Conservation (phyloP, 2,888 invertebrate genomes). For the Oithona nana region DNA sequence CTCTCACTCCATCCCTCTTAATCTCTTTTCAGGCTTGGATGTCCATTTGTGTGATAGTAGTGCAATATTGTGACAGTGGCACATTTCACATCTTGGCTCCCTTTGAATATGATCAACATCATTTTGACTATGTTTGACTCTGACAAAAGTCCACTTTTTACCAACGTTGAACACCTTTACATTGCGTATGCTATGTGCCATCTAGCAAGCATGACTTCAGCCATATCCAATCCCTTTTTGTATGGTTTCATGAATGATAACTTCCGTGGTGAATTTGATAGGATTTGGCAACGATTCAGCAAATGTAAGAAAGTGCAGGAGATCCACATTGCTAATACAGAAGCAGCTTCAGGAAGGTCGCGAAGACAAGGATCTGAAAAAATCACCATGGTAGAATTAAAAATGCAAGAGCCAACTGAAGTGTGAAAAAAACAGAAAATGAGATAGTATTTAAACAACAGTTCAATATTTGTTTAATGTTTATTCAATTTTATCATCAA, state of each 20-base stretch:
- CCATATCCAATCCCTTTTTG: background rate
- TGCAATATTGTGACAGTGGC: background rate
- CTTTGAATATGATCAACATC: background rate
- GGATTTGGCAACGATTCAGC: background rate
- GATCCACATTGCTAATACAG: too few relatives aligned
- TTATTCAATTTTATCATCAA: too few relatives aligned
- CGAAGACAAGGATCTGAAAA: too few relatives aligned
- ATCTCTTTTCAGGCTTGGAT: background rate
- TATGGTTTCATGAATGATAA: background rate
- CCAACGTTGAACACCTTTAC: background rate
- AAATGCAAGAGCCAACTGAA: too few relatives aligned
- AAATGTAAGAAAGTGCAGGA: too few relatives aligned
- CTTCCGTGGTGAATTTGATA: background rate
- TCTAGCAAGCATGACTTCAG: background rate
- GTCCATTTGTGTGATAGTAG: background rate
- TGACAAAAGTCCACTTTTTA: background rate
- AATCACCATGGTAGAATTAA: too few relatives aligned
- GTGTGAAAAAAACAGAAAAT: too few relatives aligned
- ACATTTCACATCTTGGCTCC: background rate
- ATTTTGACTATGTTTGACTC: background rate
- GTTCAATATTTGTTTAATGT: too few relatives aligned
- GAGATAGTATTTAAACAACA: too few relatives aligned
- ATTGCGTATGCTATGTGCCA: background rate
- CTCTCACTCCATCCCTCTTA: too few relatives aligned
- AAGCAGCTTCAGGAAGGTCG: too few relatives aligned